phyloP scores from a whole-genome alignment of 2,888 invertebrate genomes.

The Hypselothyrea guttata region DNA sequence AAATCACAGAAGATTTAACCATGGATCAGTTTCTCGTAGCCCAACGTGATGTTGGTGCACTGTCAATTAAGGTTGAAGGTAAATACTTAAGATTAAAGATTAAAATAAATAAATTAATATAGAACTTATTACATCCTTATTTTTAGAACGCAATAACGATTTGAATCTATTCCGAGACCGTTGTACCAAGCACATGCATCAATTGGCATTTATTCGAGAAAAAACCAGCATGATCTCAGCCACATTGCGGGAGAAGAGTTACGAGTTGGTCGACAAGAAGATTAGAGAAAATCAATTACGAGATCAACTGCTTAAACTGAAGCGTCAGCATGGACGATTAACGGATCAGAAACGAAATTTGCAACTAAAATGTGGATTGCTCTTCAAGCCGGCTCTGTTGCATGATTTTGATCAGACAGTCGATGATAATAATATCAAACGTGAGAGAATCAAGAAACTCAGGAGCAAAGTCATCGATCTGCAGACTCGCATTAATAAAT shows the following conservation, averaged over 20 bases:
- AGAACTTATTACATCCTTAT: too few species aligned
- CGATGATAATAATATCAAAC: neutral
- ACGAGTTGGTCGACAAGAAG: fast-evolving
- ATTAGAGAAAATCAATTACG: constrained; percentile 4
- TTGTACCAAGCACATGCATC: constrained; percentile 37
- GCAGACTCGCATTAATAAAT: constrained; percentile 14
- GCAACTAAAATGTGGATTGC: constrained; percentile 21
- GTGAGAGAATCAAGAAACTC: neutral
- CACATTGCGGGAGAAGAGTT: fast-evolving
- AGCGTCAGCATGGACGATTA: constrained; percentile 16
- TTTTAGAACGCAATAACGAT: constrained; percentile 27
- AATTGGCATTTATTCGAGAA: constrained; percentile 42
- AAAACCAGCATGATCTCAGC: constrained; percentile 32
- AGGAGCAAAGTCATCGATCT: neutral
- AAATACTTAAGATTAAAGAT: too few species aligned
- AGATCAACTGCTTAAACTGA: constrained; percentile 12
- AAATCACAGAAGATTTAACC: constrained; percentile 36
- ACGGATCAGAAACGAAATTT: constrained; percentile 12
- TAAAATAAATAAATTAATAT: too few species aligned
- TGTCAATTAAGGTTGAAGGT: constrained; percentile 42
- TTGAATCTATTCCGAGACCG: constrained; percentile 36
- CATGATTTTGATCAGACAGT: constrained; percentile 35
- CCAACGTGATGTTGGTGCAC: constrained; percentile 26
- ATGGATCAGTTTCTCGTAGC: constrained; percentile 37
- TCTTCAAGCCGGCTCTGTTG: constrained; percentile 34